phyloP scores from a whole-genome alignment of 2,113 vertebrate genomes.

The Ciconia stormi region DNA sequence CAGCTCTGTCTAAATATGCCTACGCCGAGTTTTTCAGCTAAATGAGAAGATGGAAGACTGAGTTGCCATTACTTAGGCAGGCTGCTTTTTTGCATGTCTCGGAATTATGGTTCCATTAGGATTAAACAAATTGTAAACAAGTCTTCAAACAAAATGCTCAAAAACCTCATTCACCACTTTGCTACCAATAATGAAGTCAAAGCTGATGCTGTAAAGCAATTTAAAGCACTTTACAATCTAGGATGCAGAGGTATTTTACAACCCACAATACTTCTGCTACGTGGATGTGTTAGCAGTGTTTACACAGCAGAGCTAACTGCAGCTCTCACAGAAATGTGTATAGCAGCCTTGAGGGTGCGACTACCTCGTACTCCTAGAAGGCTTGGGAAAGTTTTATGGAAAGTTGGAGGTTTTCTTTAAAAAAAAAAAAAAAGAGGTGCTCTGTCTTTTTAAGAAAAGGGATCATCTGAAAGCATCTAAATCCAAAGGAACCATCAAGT shows the following conservation, averaged over 20 bases:
- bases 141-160: background rate
- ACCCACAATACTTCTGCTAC: background rate
- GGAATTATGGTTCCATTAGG: background rate
- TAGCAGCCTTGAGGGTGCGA: background rate
- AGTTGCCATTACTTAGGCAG: background rate
- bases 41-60: background rate
- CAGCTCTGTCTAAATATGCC: background rate
- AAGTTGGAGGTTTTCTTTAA: background rate
- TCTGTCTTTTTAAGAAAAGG: background rate
- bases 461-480: background rate
- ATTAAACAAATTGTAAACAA: background rate
- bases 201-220: background rate
- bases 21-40: background rate
- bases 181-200: background rate
- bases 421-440: background rate
- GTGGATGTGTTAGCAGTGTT: background rate
- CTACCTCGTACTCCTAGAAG: fast-evolving
- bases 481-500: background rate
- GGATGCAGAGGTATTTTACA: background rate
- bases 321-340: background rate
- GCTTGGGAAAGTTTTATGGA: background rate
- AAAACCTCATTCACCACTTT: background rate
- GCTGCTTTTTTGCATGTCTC: background rate
- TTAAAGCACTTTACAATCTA: background rate
- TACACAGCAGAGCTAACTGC: background rate